Percentiles rank a stretch among this genome's conserved stretches.
phyloP scores from a whole-genome alignment of 1,140 invertebrate genomes.

The Drosophila ercepeae region DNA sequence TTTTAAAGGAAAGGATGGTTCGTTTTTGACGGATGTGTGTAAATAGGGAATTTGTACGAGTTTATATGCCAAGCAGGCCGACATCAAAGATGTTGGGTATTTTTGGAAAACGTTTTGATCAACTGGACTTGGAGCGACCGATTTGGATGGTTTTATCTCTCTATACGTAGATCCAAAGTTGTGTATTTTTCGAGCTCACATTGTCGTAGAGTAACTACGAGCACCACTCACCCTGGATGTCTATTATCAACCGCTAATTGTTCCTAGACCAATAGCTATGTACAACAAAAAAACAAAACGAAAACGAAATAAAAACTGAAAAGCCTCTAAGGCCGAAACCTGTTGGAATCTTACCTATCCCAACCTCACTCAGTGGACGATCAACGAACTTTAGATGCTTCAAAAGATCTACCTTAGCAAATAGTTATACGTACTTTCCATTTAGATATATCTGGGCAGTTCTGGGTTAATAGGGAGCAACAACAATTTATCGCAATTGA shows the following conservation, averaged over 20 bases:
- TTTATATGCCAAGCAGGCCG: constrained; percentile 47
- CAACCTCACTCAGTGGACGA: constrained; percentile 33
- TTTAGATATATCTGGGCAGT: constrained; percentile 41
- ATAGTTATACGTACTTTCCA: constrained; percentile 8
- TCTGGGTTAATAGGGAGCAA: constrained; percentile 69
- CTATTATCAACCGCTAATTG: constrained; percentile 53
- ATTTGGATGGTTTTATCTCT: constrained; percentile 20
- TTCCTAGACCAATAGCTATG: constrained; percentile 74
- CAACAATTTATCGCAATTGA: constrained; percentile 26
- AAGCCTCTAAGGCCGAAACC: constrained; percentile 39
- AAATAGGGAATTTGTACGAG: constrained; percentile 75
- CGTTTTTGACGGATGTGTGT: constrained; percentile 61
- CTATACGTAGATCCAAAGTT: constrained; percentile 49
- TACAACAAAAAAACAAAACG: constrained; percentile 2
- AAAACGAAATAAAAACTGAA: constrained; percentile 5
- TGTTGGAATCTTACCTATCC: constrained; percentile 9
- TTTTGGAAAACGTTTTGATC: constrained; percentile 73
- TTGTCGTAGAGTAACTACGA: constrained; percentile 29
- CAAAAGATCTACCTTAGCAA: constrained; percentile 14
- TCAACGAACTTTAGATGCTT: constrained; percentile 39
- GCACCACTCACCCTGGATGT: constrained; percentile 28
- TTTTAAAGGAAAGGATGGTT: not conserved
- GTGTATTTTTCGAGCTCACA: constrained; percentile 63
- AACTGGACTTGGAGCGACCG: constrained; percentile 46
- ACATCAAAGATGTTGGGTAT: constrained; percentile 42